Evolutionary conservation across 2,113 vertebrate genomes (phyloP).

Genomic region (Syngnathus typhle): DNA sequence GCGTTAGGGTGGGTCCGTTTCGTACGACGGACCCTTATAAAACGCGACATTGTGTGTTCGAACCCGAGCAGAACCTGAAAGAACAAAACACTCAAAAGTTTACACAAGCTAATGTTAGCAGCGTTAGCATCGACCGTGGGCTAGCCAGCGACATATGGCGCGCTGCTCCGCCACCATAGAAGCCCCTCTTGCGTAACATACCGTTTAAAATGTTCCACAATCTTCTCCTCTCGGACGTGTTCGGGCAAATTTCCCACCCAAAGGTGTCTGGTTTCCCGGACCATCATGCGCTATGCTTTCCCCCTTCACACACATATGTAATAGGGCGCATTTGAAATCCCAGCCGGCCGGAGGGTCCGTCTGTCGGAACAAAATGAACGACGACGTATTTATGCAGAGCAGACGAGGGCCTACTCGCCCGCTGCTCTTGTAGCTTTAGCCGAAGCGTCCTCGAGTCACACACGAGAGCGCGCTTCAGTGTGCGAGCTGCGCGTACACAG

Average conservation of each 20-base stretch:
- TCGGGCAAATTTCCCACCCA: constrained; percentile 99
- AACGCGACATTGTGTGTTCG: fast-evolving
- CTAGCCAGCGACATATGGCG: constrained; percentile 37
- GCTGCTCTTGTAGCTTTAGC: constrained; percentile 37
- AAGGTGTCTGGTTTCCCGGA: constrained; percentile 98
- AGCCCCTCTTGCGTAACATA: constrained; percentile 72
- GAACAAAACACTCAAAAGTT: constrained; percentile 17
- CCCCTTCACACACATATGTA: constrained; percentile 72
- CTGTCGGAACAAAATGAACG: constrained; percentile 71
- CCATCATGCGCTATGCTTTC: constrained; percentile 78
- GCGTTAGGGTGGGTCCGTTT: fast-evolving
- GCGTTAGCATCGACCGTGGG: constrained; percentile 29
- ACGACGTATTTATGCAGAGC: constrained; percentile 44
- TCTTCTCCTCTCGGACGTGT: constrained; percentile 97
- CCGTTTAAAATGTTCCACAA: constrained; percentile 99
- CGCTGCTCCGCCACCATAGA: constrained; percentile 41
- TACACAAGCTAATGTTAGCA: constrained; percentile 42
- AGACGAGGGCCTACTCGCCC: constrained; percentile 44
- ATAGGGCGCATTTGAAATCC: constrained; percentile 62
- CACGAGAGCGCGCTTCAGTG: constrained; percentile 31
- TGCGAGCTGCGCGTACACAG: constrained; percentile 43
- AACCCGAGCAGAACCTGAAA: background rate
- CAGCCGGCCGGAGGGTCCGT: constrained; percentile 68
- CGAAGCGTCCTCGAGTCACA: constrained; percentile 45
- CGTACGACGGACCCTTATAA: background rate